phyloP scores from a whole-genome alignment of 2,113 vertebrate species.

The Daboia siamensis region DNA sequence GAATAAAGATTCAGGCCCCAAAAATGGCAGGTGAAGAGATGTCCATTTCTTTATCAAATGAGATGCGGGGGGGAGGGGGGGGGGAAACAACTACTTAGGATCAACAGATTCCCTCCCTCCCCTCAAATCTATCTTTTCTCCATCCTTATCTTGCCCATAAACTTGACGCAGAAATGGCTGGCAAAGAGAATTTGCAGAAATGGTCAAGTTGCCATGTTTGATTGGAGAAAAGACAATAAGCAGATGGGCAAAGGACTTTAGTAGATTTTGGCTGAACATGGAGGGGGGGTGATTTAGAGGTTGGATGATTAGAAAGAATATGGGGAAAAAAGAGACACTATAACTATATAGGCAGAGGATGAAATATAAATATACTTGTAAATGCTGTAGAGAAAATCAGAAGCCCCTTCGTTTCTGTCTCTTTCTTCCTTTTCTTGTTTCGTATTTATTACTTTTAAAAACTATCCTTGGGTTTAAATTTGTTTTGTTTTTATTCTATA shows the following conservation, averaged over 20 bases:
- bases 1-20: neutral
- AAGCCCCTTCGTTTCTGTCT: too few relatives aligned
- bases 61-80: too few relatives aligned
- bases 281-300: neutral
- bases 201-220: neutral
- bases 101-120: too few relatives aligned
- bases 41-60: neutral
- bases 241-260: neutral
- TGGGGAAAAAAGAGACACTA: neutral
- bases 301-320: neutral
- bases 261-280: neutral
- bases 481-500: neutral
- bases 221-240: neutral
- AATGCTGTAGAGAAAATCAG: neutral
- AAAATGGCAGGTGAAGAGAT: neutral
- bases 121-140: neutral
- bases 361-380: neutral
- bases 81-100: too few relatives aligned
- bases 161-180: neutral
- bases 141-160: too few relatives aligned
- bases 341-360: neutral
- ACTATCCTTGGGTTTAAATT: neutral
- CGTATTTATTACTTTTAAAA: neutral
- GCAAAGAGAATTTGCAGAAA: neutral
- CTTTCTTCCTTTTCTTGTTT: neutral